A percentile compares a stretch with the other conserved stretches of the same genome.
Evolutionary conservation across 2,797 vertebrate species (phyloP).

Genomic region (Salarias fasciatus): DNA sequence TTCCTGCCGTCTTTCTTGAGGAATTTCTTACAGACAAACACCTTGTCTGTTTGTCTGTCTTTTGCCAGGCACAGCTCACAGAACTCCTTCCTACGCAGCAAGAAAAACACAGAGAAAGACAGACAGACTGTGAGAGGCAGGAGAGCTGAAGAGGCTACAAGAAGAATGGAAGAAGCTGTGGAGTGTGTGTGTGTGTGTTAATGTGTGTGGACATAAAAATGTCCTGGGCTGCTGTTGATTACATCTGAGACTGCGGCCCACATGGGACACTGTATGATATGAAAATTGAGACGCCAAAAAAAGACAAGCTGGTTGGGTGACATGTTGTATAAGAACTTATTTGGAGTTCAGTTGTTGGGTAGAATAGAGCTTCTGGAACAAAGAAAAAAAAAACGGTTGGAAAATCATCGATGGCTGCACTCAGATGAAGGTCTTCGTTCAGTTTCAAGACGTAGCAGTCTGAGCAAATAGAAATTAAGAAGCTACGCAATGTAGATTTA

Average conservation of each 20-base stretch:
- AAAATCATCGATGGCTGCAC: conserved; percentile 12
- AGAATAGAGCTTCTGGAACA: conserved; percentile 34
- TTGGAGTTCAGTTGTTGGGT: conserved; percentile 13
- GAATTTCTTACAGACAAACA: conserved; percentile 91
- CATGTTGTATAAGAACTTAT: conserved; percentile 43
- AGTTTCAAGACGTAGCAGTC: too few species aligned
- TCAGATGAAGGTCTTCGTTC: too few species aligned
- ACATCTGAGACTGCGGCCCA: conserved; percentile 14
- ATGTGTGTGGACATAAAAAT: conserved; percentile 16
- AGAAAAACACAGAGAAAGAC: conserved; percentile 19
- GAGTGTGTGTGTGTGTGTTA: not conserved
- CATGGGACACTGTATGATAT: conserved; percentile 13
- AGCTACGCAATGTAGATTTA: too few species aligned
- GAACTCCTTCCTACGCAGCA: conserved; percentile 87
- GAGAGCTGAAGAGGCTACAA: conserved; percentile 25
- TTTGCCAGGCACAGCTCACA: conserved; percentile 90
- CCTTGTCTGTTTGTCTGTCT: conserved; percentile 87
- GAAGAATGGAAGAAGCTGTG: conserved; percentile 8
- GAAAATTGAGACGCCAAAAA: conserved; percentile 30
- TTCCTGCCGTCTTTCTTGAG: conserved; percentile 90
- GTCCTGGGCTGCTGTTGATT: not conserved
- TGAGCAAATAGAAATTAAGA: too few species aligned
- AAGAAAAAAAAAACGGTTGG: not conserved
- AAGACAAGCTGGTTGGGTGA: conserved; percentile 26
- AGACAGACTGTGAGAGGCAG: conserved; percentile 17